These are phyloP conservation scores for Prolemur simus DNA, from an alignment of 2,113 vertebrate species.

Conservation along the genomic window DNA sequence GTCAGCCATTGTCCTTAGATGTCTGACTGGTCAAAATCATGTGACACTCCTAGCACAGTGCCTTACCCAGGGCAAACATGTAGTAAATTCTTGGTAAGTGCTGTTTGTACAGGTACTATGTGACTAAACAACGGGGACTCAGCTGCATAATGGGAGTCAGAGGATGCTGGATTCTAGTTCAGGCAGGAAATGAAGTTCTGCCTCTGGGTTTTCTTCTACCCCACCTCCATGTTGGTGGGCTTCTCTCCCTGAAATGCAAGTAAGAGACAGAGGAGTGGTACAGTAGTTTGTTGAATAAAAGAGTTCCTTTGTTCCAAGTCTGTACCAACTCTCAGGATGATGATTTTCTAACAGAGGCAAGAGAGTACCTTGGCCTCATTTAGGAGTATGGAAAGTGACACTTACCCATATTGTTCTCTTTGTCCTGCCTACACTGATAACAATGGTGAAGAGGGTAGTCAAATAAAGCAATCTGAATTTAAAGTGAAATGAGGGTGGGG, in stretches of 20 bases:
- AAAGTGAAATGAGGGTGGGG: neutral
- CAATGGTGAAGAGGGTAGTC: neutral
- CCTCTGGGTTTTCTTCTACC: neutral
- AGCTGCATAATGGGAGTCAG: neutral
- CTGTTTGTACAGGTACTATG: neutral
- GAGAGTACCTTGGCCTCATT: neutral
- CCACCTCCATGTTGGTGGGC: neutral
- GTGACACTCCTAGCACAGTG: neutral
- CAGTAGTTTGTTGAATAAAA: neutral
- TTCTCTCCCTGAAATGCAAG: neutral
- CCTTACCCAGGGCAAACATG: neutral
- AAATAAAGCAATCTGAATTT: slow-evolving; percentile 17
- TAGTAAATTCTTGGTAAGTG: neutral
- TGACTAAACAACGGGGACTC: neutral
- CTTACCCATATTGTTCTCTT: neutral
- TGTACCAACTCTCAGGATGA: neutral
- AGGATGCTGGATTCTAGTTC: neutral
- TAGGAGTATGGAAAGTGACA: neutral
- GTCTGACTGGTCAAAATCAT: neutral
- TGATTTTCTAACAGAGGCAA: neutral
- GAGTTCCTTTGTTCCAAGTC: slow-evolving; percentile 2
- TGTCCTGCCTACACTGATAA: neutral
- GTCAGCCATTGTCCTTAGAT: neutral
- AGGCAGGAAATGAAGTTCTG: neutral
- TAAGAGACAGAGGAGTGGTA: neutral